Conservation (phyloP, 2,888 invertebrate genomes). For the Agrotis exclamationis region DNA sequence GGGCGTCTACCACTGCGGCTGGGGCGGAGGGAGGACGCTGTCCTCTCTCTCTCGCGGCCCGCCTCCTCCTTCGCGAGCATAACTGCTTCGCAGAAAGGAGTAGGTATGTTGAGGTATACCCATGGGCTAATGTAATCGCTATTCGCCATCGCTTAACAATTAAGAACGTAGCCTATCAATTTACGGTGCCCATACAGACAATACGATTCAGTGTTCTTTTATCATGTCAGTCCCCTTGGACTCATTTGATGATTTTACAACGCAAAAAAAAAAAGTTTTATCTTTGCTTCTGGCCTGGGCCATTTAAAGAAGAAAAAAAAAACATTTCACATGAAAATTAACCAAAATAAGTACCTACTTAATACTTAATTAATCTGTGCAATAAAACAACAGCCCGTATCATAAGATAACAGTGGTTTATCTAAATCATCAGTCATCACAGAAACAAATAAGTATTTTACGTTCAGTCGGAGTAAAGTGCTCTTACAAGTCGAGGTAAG, state of each 20-base stretch:
- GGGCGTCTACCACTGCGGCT: too few relatives aligned
- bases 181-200: background rate
- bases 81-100: too few relatives aligned
- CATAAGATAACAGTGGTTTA: conserved; percentile 45
- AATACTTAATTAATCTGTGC: conserved; percentile 10
- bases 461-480: conserved; percentile 37
- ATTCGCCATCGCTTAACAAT: conserved; percentile 16
- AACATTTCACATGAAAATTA: background rate
- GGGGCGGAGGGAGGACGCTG: too few relatives aligned
- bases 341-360: too few relatives aligned
- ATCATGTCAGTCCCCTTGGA: too few relatives aligned
- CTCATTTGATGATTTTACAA: too few relatives aligned
- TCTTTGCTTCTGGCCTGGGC: too few relatives aligned
- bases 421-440: conserved; percentile 37
- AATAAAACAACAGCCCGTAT: conserved; percentile 56
- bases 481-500: conserved; percentile 53
- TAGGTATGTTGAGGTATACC: background rate
- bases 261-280: too few relatives aligned
- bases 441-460: conserved; percentile 11
- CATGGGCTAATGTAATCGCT: background rate
- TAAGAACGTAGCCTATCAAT: conserved; percentile 4
- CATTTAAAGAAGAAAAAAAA: too few relatives aligned
- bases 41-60: too few relatives aligned
- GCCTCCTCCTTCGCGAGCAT: too few relatives aligned
- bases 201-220: conserved; percentile 5